Percentiles rank a stretch among this genome's conserved stretches.
Evolutionary conservation across 2,888 invertebrate species (phyloP).

Genomic region (Mayetiola destructor): DNA sequence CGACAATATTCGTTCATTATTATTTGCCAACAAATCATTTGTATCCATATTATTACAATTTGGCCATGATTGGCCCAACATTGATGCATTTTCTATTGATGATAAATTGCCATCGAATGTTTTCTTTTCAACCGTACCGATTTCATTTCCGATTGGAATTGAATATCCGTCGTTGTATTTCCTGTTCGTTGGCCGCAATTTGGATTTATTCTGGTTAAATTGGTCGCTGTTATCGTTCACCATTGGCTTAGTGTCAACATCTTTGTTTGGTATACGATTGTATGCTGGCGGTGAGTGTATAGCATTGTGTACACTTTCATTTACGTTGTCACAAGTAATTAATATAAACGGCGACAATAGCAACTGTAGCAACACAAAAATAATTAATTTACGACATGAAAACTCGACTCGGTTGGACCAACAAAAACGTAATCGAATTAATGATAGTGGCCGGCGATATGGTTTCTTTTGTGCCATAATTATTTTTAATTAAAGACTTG

Average conservation of each 20-base stretch:
- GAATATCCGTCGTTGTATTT: constrained; percentile 3
- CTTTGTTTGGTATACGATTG: no score
- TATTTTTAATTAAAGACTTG: neutral
- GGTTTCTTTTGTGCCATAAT: constrained; percentile 5
- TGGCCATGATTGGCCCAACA: neutral
- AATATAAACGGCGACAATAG: constrained; percentile 10
- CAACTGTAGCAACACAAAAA: constrained; percentile 7
- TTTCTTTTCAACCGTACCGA: neutral
- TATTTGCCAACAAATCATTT: neutral
- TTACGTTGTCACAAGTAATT: neutral
- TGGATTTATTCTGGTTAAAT: no score
- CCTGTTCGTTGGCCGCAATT: neutral
- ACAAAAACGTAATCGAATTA: neutral
- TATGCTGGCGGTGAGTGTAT: neutral
- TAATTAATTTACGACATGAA: constrained; percentile 12
- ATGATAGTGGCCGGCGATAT: neutral
- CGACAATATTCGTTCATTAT: constrained; percentile 25
- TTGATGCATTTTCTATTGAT: neutral
- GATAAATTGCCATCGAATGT: constrained; percentile 5
- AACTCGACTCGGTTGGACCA: neutral
- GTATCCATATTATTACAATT: no score
- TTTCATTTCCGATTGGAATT: neutral
- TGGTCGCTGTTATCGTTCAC: no score
- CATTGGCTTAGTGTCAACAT: no score
- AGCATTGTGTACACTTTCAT: neutral